Evolutionary conservation across 2,888 invertebrate species (phyloP), one percentile per base, ranked within the genome.

Genomic region (Ophonus ardosiacus): DNA sequence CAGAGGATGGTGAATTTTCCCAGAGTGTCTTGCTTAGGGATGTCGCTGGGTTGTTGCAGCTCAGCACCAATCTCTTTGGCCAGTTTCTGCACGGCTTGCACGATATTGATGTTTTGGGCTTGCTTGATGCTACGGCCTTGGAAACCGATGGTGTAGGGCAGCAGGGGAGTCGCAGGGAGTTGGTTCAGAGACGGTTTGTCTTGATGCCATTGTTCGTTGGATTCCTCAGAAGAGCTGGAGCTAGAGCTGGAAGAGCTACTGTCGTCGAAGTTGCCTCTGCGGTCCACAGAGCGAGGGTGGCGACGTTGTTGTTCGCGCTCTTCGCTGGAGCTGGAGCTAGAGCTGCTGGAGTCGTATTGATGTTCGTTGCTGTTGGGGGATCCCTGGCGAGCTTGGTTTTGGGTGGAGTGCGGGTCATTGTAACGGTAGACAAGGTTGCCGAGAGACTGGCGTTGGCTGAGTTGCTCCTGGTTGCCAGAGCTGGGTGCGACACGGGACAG

Each of bases 1-100:
- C 92, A 91, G 43, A 96, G 90, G 56, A 94, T 93, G 85, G 92
- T 92, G 91, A 94, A 95, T 89, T 95, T 95, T n/a, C 93, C 92
- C 0, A 95, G 91, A 76, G 94, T 93, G 85, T 94, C 92, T 74
- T 92, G 89, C 84, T 93, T 92, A 0, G 93, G 92, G 88, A 95
- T 93, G 56, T 92, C 91, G 88, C 92, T 93, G 0, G 94, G 93
- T 56, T 93, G 91, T 86, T 94, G 92, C 10, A 95, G 88, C 84
- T 94, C 94, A 76, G 92, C 91, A 24, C 93, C 94, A 79, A 96
- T 94, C 89, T 95, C 92, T 85, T 92, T 90, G 6, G 93, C 90
- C 0, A 93, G 86, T 24, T 91, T 90, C 61, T 89, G 87, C 3
- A 89, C 89, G 17, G 87, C 88, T 83, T 89, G 87, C 1, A 90